Base-by-base conservation (phyloP, 2,113 vertebrate genomes). In the Tautogolabrus adspersus region DNA sequence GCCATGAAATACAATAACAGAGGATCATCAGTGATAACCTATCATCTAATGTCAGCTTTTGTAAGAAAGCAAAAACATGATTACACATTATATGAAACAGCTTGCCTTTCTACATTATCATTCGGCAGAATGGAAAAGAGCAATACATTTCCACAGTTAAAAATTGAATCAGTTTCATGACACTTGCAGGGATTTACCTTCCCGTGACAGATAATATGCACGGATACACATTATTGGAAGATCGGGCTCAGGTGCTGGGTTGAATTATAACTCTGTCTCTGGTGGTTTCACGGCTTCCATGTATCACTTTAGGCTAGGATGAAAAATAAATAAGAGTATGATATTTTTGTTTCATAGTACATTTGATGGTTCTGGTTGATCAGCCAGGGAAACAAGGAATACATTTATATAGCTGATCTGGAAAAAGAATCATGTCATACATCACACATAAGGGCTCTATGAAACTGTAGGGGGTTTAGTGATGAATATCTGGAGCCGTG, bases 81-180 rank as follows among this genome's bases (percentile, higher is more conserved):
- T 2, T 9, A 7, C 47, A 59, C 62, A 26, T 72, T 42, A 46
- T 12, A 16, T 11, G 5, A 3, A 21, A 26, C 26, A 21, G 46
- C 72, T 55, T 44, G 57, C 52, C 7, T 40, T 37, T 77, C 74
- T 59, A 0, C 22, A 10, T 63, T 18, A 64, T 68, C 52, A 37
- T 34, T 61, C 49, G 5, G 61, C 66, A 69, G 69, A 55, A 66
- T 1, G 57, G 37, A 49, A 13, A 2, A 26, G 26, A 70, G 49
- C 38, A 74, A 66, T 11, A 21, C 66, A 47, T 44, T 2, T 22
- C 30, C 5, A 1, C 4, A 19, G 30, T 38, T 62, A 62, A 57
- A 74, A 72, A 66, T 84, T 55, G 26, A 75, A 83, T 80, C 65
- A 46, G 44, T 46, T 59, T 47, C 54, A 34, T 64, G 77, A 72